Base-by-base conservation (phyloP, 2,888 invertebrate species). In the Teleiodes luculella region DNA sequence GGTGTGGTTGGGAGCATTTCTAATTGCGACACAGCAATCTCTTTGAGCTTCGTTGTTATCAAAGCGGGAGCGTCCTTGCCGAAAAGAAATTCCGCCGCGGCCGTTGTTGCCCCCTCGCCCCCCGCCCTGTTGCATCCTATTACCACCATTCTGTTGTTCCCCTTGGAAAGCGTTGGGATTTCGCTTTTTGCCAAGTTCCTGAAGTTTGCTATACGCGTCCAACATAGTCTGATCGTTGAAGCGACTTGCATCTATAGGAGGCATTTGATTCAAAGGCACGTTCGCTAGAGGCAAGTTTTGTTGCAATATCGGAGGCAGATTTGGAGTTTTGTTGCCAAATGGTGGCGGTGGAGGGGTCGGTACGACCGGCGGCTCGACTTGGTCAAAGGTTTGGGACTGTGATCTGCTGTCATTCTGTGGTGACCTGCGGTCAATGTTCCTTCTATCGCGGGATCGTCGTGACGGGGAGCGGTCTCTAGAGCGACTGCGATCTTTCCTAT, bases 1-100 rank as follows among this genome's bases (percentile, higher is more conserved):
- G 1, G 95, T 94, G 66, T 91, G 93, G 14, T 92, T 90, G 3
- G 96, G 94, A 73, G 97, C 91, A 63, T 94, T 94, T 24, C 92
- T 90, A 4, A 96, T 88, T 66, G 95, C 94, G 1, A 97, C 91
- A 72, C 95, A 95, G 62, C 85, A 82, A 53, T 83, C 82, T 41
- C 66, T 68, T 53, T 67, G 76, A 1, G 62, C 66, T 5, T 67
- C 68, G 8, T 73, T 75, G 8, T 72, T 75, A 0, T 83, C 86
- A 57, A 86, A 87, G 11, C 86, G 76, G 31, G 76, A 68, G 3
- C 62, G 53, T 2, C 84, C 73, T 1, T 70, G 78, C 1, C 81
- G 74, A 63, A 72, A 78, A 33, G 35, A 56, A 1, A 62, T 64
- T 0, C 66, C 67, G 6, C 76, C 74, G n/a, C 78, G 71, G 1